Evolutionary conservation across 2,888 invertebrate genomes (phyloP).

Genomic region (Nineta flava): DNA sequence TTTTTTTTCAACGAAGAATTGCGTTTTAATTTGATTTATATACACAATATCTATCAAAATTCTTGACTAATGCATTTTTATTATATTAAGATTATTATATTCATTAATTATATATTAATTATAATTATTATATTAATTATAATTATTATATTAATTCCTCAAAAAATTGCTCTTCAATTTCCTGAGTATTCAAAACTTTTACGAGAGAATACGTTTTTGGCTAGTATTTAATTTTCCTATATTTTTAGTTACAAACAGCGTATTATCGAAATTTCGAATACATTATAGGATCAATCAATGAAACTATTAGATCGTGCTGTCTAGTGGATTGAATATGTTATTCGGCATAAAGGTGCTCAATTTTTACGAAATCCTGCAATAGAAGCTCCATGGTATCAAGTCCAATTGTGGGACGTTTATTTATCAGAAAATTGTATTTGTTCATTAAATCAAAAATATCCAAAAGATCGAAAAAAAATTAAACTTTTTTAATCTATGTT

Average conservation of each 20-base stretch:
- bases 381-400: constrained; percentile 5
- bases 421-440: neutral
- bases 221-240: too few relatives aligned
- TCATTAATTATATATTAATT: too few relatives aligned
- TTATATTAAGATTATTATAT: too few relatives aligned
- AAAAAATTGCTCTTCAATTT: too few relatives aligned
- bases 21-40: too few relatives aligned
- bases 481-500: neutral
- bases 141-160: too few relatives aligned
- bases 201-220: too few relatives aligned
- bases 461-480: neutral
- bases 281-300: neutral
- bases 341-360: constrained; percentile 2
- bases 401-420: constrained; percentile 3
- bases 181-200: too few relatives aligned
- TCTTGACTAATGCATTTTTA: too few relatives aligned
- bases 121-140: too few relatives aligned
- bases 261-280: neutral
- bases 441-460: neutral
- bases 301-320: constrained; percentile 1
- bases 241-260: neutral
- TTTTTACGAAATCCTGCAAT: neutral
- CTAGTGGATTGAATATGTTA: constrained; percentile 6
- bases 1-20: too few relatives aligned
- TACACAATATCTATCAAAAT: too few relatives aligned